Evolutionary conservation across 2,113 vertebrate genomes (phyloP), one percentile per base, ranked within the genome.

Genomic region (Marmota monax): DNA sequence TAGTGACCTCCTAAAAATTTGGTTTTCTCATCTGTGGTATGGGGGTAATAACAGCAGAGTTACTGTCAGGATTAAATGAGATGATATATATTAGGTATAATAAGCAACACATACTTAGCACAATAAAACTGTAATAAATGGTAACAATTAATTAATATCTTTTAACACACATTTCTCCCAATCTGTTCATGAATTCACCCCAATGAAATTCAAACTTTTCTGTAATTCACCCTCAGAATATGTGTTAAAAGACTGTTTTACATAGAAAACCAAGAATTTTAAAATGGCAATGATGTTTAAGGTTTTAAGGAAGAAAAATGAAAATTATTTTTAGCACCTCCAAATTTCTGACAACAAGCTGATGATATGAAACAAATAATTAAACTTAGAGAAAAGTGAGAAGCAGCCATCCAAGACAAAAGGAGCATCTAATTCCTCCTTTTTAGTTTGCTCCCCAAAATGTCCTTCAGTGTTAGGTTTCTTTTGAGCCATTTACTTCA

Each of bases 271-370:
- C 16, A 84, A 34, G 6, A 74, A 91, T 37, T 89, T 58, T 13
- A 86, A 89, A 91, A 82, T 77, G 93, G 89, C 83, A 90, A 63
- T 74, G 56, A 90, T 98, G 96, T 93, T 98, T 96, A 63, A 80
- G 91, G 95, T 96, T 94, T 97, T 69, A 97, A 95, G 93, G 97
- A 98, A 88, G 48, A 96, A 96, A 97, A 14, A 63, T 34, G 65
- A 91, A 95, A 69, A 79, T 37, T 72, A 92, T 72, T 86, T 95
- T 92, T 48, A 90, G 58, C 11, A 84, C 17, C 72, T 84, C 27
- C 70, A 83, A 65, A 87, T 90, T 67, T 42, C 76, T 92, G 84
- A 84, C 42, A 96, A 90, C 4, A 39, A 84, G 23, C 85, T 97
- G 96, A 58, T 5, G 83, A 95, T 92, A 94, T 0, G 84, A 96